phyloP scores from a whole-genome alignment of 2,113 vertebrate species.

The Chloebia gouldiae region DNA sequence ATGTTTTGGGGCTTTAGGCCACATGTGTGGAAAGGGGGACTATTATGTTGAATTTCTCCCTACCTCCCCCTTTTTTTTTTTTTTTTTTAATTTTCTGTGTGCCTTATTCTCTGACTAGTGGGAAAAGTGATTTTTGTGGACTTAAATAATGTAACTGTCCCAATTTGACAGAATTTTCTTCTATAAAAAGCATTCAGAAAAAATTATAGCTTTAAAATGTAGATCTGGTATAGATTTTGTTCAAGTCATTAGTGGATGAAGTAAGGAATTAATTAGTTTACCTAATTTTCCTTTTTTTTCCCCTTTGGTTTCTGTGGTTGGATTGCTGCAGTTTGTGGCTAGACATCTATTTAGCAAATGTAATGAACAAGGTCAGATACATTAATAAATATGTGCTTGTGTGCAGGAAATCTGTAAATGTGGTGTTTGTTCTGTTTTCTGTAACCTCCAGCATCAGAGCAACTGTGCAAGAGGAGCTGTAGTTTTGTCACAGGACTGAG shows the following conservation, averaged over 20 bases:
- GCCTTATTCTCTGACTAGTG: background rate
- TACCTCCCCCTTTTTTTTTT: accelerated
- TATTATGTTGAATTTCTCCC: background rate
- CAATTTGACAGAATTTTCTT: background rate
- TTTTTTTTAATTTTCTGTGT: background rate
- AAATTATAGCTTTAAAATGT: background rate
- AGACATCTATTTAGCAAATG: background rate
- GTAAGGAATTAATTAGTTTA: background rate
- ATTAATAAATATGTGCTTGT: background rate
- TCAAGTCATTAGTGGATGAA: background rate
- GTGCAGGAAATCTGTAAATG: background rate
- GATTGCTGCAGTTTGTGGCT: background rate
- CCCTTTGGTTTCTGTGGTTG: background rate
- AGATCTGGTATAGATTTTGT: background rate
- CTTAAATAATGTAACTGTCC: background rate
- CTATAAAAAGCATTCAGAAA: background rate
- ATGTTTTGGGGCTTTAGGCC: background rate
- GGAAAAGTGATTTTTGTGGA: background rate
- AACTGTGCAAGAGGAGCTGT: background rate
- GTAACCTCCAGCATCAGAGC: background rate
- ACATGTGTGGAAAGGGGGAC: background rate
- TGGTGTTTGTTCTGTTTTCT: background rate
- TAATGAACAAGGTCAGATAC: background rate
- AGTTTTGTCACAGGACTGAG: background rate
- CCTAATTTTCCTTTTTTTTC: background rate